These are phyloP conservation scores for Conopomorpha cramerella DNA, from an alignment of 1,140 invertebrate genomes.

Conservation along the genomic window DNA sequence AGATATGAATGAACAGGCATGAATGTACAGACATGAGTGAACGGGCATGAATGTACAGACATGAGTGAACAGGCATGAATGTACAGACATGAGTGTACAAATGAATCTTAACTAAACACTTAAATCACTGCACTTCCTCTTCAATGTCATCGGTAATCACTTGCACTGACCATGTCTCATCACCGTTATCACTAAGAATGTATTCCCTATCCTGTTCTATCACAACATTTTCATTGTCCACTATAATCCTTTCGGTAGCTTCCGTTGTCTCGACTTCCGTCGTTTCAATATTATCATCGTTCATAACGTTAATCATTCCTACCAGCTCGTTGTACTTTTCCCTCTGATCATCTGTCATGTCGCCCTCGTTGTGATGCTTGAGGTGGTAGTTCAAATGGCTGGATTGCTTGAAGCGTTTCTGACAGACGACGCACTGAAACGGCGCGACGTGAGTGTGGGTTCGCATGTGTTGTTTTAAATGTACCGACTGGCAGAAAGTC, in stretches of 20 bases:
- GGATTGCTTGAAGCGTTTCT: conserved; percentile 51
- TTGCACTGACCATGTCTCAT: conserved; percentile 4
- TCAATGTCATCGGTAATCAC: too few relatives aligned
- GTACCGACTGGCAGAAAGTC: conserved; percentile 60
- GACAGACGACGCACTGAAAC: conserved; percentile 71
- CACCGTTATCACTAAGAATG: conserved; percentile 1
- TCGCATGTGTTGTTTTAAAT: conserved; percentile 50
- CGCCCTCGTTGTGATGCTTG: conserved; percentile 30
- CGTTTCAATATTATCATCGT: neutral
- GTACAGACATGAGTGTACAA: too few relatives aligned
- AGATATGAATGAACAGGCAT: too few relatives aligned
- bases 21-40: too few relatives aligned
- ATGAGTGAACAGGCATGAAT: too few relatives aligned
- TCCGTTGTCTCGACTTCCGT: neutral
- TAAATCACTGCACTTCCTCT: too few relatives aligned
- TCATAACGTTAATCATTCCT: conserved; percentile 9
- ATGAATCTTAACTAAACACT: too few relatives aligned
- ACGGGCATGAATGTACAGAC: too few relatives aligned
- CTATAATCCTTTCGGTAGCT: neutral
- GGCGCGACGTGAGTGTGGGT: conserved; percentile 71
- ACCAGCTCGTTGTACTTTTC: conserved; percentile 19
- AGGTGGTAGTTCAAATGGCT: conserved; percentile 52
- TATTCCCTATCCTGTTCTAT: conserved; percentile 1
- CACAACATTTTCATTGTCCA: conserved; percentile 2
- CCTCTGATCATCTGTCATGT: conserved; percentile 25